A percentile compares a stretch with the other conserved stretches of the same genome.
Evolutionary conservation across 2,888 invertebrate species (phyloP).

Genomic region (Adelognathus sp.): DNA sequence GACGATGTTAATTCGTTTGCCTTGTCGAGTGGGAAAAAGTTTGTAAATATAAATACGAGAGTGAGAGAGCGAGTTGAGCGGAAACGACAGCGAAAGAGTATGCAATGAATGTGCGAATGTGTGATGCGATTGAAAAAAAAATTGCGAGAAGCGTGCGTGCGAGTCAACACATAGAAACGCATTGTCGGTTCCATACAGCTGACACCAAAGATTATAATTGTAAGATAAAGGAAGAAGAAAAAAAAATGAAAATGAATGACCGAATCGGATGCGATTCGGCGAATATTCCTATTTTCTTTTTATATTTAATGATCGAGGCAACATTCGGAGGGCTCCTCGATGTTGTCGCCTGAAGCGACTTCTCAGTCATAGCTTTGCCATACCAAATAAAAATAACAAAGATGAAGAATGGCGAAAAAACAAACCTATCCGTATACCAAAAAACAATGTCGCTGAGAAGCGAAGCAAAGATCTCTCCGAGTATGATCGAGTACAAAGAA

Average conservation of each 20-base stretch:
- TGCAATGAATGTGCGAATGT: slow-evolving; percentile 13
- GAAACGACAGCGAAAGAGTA: background rate
- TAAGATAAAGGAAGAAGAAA: slow-evolving; percentile 68
- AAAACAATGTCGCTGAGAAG: slow-evolving; percentile 30
- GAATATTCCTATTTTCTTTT: slow-evolving; percentile 48
- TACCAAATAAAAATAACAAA: slow-evolving; percentile 60
- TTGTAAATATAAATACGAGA: slow-evolving; percentile 70
- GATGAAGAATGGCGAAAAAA: slow-evolving; percentile 25
- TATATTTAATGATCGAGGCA: slow-evolving; percentile 10
- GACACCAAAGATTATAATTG: slow-evolving; percentile 78
- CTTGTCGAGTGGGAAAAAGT: slow-evolving; percentile 32
- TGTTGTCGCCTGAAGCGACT: slow-evolving; percentile 42
- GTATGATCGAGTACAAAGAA: slow-evolving; percentile 77
- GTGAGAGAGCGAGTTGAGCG: slow-evolving; percentile 14
- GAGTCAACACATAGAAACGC: slow-evolving; percentile 56
- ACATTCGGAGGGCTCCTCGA: slow-evolving; percentile 34
- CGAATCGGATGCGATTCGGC: slow-evolving; percentile 28
- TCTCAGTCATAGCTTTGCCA: slow-evolving; percentile 71
- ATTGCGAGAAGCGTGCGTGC: slow-evolving; percentile 46
- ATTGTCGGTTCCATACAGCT: slow-evolving; percentile 77
- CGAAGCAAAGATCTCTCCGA: slow-evolving; percentile 65
- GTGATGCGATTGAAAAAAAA: slow-evolving; percentile 35
- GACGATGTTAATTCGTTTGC: slow-evolving; percentile 10
- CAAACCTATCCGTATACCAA: slow-evolving; percentile 42
- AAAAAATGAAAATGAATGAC: background rate